A percentile compares a stretch with the other conserved stretches of the same genome.
Conservation (phyloP, 1,140 invertebrate species). For the Potamilus streckersoni region DNA sequence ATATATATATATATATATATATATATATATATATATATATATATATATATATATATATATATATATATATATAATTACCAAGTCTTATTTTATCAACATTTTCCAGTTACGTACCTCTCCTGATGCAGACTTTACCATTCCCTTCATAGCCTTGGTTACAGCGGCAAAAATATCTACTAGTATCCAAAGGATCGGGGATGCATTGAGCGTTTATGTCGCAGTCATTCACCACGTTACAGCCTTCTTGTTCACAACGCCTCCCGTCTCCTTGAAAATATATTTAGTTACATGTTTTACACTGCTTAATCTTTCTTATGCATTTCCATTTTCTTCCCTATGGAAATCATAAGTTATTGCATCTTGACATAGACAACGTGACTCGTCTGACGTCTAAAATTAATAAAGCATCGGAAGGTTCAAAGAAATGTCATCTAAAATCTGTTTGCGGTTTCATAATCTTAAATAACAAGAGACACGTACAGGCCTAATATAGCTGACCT, state of each 20-base stretch:
- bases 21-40: no score
- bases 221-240: slow-evolving; percentile 50
- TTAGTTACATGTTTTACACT: not conserved
- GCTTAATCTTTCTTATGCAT: not conserved
- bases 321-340: not conserved
- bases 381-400: not conserved
- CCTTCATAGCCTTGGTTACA: slow-evolving; percentile 63
- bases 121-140: slow-evolving; percentile 76
- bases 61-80: not conserved
- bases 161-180: slow-evolving; percentile 62
- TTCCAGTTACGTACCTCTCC: slow-evolving; percentile 32
- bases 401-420: no score
- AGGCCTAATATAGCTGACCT: no score
- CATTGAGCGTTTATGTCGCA: slow-evolving; percentile 59
- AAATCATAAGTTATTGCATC: not conserved
- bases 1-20: no score
- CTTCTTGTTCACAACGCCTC: slow-evolving; percentile 39
- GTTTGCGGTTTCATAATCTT: no score
- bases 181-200: slow-evolving; percentile 47
- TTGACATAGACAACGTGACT: not conserved
- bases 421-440: no score
- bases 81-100: slow-evolving; percentile 2
- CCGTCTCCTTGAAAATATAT: slow-evolving; percentile 49
- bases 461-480: no score
- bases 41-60: no score